Evolutionary conservation across 1,140 invertebrate species (phyloP), one percentile per base, ranked within the genome.

Genomic region (Archivesica marissinica): DNA sequence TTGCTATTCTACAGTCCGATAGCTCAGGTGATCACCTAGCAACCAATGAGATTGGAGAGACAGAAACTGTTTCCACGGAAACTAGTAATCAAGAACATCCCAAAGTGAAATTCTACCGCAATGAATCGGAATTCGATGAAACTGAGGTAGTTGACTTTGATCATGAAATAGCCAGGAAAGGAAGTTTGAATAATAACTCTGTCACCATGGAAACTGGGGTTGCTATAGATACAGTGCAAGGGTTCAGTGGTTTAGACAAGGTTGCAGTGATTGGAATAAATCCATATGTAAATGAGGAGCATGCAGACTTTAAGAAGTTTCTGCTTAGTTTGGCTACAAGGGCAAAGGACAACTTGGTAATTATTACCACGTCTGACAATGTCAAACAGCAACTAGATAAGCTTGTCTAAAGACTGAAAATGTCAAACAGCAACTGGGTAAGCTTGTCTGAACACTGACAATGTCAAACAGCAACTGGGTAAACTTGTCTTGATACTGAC

Each of bases 241-340:
- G 88, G 17, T 92, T 92, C 68, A 92, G 91, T 88, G 91, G 91
- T 23, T 56, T 92, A 6, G 90, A 91, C 61, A 88, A 87, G 56
- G 75, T 86, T 17, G 77, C 89, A 17, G 83, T 92, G 20, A 90
- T 92, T 66, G 91, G 91, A n/a, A 72, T 92, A 23, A 89, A 92
- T 50, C 91, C 91, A 13, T 77, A 86, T 41, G 86, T 89, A 0
- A 89, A 92, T 83, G 76, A 87, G 11, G 85, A 90, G 1, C 90
- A 92, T 86, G 91, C 90, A 47, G 89, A 90, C 66, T 75, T 92
- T 52, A 86, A 89, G 54, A 92, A 92, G 66, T 90, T 90, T 50
- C 78, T 92, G 9, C 80, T 91, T 13, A 92, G 90, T 86, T 72
- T 92, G 25, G 89, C 88, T 38, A 90, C 90, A 6, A 80, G 91